Evolutionary conservation across 2,113 vertebrate species (phyloP).

Genomic region (Nymphicus hollandicus): DNA sequence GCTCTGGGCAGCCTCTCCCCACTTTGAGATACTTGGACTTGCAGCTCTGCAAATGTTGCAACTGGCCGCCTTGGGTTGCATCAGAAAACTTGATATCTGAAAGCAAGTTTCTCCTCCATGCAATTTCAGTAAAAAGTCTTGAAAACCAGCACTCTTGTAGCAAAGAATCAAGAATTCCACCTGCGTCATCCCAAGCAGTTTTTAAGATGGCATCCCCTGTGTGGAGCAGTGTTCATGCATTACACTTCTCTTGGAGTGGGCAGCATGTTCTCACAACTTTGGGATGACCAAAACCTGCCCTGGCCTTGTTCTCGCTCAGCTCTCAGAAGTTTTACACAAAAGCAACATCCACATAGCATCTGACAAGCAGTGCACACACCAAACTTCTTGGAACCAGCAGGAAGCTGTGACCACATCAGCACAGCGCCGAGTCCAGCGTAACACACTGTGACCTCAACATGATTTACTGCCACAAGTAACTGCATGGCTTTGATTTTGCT

Average conservation of each 20-base stretch:
- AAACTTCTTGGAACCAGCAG: fast-evolving
- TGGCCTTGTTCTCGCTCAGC: not conserved
- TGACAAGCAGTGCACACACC: not conserved
- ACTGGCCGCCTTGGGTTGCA: not conserved
- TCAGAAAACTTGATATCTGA: not conserved
- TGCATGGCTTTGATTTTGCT: not conserved
- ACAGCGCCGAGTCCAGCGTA: fast-evolving
- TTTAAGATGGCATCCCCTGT: not conserved
- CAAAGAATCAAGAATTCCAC: not conserved
- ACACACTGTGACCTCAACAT: not conserved
- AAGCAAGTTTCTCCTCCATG: not conserved
- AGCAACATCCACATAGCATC: fast-evolving
- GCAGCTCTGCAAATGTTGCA: not conserved
- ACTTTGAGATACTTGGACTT: not conserved
- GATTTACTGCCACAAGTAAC: not conserved
- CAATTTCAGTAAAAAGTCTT: not conserved
- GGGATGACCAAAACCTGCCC: not conserved
- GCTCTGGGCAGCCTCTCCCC: not conserved
- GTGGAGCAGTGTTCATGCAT: fast-evolving
- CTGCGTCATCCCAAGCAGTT: not conserved
- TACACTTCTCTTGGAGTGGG: not conserved
- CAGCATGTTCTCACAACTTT: not conserved
- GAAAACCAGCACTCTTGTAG: not conserved
- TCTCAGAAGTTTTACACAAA: not conserved
- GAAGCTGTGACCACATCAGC: not conserved